These are phyloP conservation scores for Salpingus planirostris DNA, from an alignment of 2,888 invertebrate genomes.

Conservation along the genomic window DNA sequence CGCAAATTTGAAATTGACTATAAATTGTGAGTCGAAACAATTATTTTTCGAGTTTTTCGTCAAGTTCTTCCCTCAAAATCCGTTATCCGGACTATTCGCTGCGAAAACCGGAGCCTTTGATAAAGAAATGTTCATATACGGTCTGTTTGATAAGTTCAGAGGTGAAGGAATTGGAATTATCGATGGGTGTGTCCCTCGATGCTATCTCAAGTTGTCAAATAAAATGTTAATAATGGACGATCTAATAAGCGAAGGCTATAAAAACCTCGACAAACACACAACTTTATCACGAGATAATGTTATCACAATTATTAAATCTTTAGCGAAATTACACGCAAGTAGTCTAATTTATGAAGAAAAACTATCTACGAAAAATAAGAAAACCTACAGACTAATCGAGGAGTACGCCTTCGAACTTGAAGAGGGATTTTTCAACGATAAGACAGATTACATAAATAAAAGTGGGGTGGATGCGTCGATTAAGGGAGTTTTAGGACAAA, in stretches of 20 bases:
- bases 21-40: constrained; percentile 12
- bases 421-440: constrained; percentile 24
- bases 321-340: constrained; percentile 36
- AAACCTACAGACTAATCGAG: constrained; percentile 17
- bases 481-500: constrained; percentile 25
- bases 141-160: constrained; percentile 20
- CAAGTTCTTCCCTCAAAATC: constrained; percentile 27
- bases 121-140: constrained; percentile 27
- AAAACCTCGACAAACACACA: constrained; percentile 20
- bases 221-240: constrained; percentile 40
- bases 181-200: constrained; percentile 31
- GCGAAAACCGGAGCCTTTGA: constrained; percentile 25
- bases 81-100: constrained; percentile 23
- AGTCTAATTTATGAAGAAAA: constrained; percentile 34
- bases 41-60: constrained; percentile 24
- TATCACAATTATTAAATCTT: constrained; percentile 24
- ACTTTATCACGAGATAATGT: constrained; percentile 27
- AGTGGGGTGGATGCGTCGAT: constrained; percentile 25
- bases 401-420: constrained; percentile 18
- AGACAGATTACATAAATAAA: constrained; percentile 20
- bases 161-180: constrained; percentile 17
- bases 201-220: constrained; percentile 29
- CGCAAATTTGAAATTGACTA: constrained; percentile 18
- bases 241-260: constrained; percentile 29
- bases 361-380: constrained; percentile 9